Evolutionary conservation across 2,888 invertebrate species (phyloP), one percentile per base, ranked within the genome.

Genomic region (Elgonia sp.): DNA sequence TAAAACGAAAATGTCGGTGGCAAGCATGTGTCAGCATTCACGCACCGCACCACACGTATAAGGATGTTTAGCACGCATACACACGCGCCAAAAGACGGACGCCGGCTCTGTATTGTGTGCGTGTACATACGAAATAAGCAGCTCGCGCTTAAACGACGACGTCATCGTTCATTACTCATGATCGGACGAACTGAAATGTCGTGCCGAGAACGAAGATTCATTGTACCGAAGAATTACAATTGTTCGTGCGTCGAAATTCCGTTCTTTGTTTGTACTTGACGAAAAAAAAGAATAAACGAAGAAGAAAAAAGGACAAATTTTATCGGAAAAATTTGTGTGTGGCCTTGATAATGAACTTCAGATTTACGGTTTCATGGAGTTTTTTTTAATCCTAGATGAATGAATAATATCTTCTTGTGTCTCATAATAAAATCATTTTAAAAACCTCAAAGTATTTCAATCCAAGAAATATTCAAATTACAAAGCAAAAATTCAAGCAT

Each of bases 151-250:
- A 86, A 90, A 91, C 87, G 90, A 88, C 89, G 76, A 89, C 91
- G 91, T 91, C 91, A 91, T 91, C 88, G 72, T 87, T 89, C 90
- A 90, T 91, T 91, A 90, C 89, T 91, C 90, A 90, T 76, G 85
- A 84, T 85, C 82, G 83, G 83, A 39, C 76, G 79, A 72, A 84
- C 88, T 62, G 62, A 84, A 87, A 86, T 63, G 70, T 84, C 85
- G 81, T 53, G 87, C 70, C 69, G 75, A 72, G 83, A 85, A 80
- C 84, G 80, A 86, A 69, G 72, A 79, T 81, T 76, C 81, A 87
- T 81, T 69, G 76, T 82, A 77, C 75, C 81, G 77, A 81, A 63
- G 88, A 72, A 81, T 81, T 87, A 81, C 87, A 80, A 87, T 87
- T 84, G 84, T 75, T 75, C 55, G 50, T 62, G 81, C 63, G 50